Evolutionary conservation across 2,888 invertebrate species (phyloP).

Genomic region (Sturmia bella): DNA sequence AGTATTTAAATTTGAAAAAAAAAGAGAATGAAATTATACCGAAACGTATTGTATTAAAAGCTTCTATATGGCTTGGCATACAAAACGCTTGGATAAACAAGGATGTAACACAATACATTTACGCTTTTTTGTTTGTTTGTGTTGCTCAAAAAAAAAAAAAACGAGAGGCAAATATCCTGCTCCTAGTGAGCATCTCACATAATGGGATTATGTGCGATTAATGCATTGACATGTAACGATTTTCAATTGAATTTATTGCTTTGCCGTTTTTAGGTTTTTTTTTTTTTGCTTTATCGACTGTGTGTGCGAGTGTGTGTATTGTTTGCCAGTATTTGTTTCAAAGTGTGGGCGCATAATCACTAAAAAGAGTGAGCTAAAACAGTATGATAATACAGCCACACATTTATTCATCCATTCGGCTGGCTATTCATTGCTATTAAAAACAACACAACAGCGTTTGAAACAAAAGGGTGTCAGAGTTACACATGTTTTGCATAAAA

Average conservation of each 20-base stretch:
- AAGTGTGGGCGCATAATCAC: slow-evolving; percentile 48
- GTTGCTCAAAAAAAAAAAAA: slow-evolving; percentile 46
- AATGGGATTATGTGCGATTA: slow-evolving; percentile 83
- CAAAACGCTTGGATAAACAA: slow-evolving; percentile 69
- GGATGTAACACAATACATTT: slow-evolving; percentile 65
- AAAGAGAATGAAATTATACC: slow-evolving; percentile 73
- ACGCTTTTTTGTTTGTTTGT: slow-evolving; percentile 34
- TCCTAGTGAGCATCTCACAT: slow-evolving; percentile 74
- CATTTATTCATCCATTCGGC: slow-evolving; percentile 18
- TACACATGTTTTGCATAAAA: slow-evolving; percentile 70
- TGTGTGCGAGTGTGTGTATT: slow-evolving; percentile 39
- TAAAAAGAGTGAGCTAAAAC: slow-evolving; percentile 20
- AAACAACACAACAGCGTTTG: slow-evolving; percentile 42
- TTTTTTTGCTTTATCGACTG: slow-evolving; percentile 31
- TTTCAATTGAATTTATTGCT: slow-evolving; percentile 82
- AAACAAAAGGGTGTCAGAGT: slow-evolving; percentile 69
- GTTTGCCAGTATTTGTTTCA: slow-evolving; percentile 57
- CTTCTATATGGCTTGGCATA: slow-evolving; percentile 65
- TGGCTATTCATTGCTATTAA: slow-evolving; percentile 52
- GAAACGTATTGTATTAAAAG: slow-evolving; percentile 65
- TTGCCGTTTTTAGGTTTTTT: slow-evolving; percentile 75
- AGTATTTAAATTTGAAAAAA: slow-evolving; percentile 65
- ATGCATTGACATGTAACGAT: slow-evolving; percentile 83
- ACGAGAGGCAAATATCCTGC: slow-evolving; percentile 75
- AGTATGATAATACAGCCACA: slow-evolving; percentile 29